Percentiles rank a stretch among this genome's conserved stretches.
These are phyloP conservation scores for Ennomos quercinarius DNA, from an alignment of 2,888 invertebrate genomes.

Conservation along the genomic window DNA sequence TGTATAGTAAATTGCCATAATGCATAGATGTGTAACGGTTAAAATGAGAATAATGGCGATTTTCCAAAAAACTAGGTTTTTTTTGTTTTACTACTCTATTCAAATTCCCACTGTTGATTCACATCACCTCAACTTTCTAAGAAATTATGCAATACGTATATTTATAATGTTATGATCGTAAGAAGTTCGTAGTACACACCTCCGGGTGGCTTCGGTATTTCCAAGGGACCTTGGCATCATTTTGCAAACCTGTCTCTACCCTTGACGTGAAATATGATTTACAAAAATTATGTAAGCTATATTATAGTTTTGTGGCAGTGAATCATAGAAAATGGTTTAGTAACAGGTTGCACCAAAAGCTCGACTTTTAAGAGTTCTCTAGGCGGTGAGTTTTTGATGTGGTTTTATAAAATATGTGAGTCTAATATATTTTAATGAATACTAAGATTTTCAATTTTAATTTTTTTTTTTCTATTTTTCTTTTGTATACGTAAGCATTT, in stretches of 20 bases:
- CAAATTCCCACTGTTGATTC: too few species aligned
- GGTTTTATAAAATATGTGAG: neutral
- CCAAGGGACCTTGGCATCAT: slow-evolving; percentile 12
- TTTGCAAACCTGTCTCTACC: slow-evolving; percentile 4
- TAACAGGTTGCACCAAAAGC: neutral
- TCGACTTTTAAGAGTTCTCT: neutral
- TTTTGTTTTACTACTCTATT: too few species aligned
- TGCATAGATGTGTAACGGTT: too few species aligned
- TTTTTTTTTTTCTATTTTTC: too few species aligned
- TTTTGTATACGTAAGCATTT: too few species aligned
- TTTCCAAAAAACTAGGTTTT: too few species aligned
- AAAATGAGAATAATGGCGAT: too few species aligned
- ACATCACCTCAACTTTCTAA: too few species aligned
- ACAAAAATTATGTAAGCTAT: neutral
- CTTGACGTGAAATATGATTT: slow-evolving; percentile 6
- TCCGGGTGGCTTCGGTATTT: neutral
- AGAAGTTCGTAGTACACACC: neutral
- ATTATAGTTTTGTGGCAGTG: neutral
- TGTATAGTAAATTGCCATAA: too few species aligned
- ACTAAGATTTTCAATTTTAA: neutral
- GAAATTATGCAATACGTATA: neutral
- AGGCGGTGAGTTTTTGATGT: neutral
- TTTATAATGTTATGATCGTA: too few species aligned
- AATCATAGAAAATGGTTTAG: slow-evolving; percentile 1
- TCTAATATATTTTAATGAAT: neutral